Evolutionary conservation across 2,797 vertebrate species (phyloP).

Genomic region (Cephalopachus bancanus): DNA sequence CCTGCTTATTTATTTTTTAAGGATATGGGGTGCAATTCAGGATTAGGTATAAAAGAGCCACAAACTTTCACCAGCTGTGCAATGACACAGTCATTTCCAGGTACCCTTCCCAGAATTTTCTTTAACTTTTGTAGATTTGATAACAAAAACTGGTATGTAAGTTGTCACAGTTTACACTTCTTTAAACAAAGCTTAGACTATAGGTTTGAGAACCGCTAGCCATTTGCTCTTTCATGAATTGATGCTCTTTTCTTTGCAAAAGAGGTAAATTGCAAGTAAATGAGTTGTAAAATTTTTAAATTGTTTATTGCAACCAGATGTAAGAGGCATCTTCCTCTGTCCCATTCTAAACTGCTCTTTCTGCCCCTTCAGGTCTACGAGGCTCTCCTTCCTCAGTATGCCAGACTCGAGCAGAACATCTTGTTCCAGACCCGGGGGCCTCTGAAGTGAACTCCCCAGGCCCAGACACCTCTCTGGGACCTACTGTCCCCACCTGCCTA

Average conservation of each 20-base stretch:
- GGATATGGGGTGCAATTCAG: too few relatives aligned
- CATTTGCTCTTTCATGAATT: background rate
- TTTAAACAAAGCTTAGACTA: background rate
- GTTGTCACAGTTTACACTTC: background rate
- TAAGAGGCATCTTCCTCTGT: background rate
- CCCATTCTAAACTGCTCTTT: background rate
- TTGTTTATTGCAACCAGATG: background rate
- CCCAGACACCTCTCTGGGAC: background rate
- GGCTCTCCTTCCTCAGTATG: slow-evolving; percentile 69
- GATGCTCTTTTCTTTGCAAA: background rate
- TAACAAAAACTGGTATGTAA: background rate
- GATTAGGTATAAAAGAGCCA: background rate
- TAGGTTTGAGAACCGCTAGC: background rate
- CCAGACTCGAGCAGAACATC: slow-evolving; percentile 77
- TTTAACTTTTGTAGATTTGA: background rate
- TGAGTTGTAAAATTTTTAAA: background rate
- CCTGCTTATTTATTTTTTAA: too few relatives aligned
- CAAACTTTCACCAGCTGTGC: background rate
- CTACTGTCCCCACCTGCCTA: background rate
- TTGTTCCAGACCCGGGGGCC: background rate
- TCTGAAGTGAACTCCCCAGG: slow-evolving; percentile 16
- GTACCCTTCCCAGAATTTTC: background rate
- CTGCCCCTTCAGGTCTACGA: slow-evolving; percentile 71
- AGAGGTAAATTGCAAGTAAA: background rate
- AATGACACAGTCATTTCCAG: background rate